These are phyloP conservation scores for Pelochelys cantorii DNA, from an alignment of 2,797 vertebrate species.

Conservation along the genomic window DNA sequence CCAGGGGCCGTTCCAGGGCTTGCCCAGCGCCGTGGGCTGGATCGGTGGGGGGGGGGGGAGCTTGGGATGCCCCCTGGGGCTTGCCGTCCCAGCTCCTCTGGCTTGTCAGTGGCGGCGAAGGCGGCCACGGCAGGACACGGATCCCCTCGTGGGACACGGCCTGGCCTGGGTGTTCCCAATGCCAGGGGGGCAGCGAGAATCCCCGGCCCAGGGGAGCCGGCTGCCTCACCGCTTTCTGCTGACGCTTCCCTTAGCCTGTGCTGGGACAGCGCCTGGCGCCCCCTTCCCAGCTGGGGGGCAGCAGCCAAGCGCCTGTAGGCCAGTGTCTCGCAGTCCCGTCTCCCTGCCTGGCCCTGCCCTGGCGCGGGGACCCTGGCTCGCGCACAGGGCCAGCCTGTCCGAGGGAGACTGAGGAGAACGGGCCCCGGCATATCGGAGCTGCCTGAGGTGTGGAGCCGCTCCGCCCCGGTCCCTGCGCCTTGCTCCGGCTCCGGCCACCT, in stretches of 20 bases:
- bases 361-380: no score
- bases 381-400: background rate
- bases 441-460: background rate
- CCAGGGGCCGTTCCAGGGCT: no score
- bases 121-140: background rate
- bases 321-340: background rate
- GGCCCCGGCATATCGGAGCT: background rate
- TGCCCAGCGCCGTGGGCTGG: no score
- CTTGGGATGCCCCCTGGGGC: background rate
- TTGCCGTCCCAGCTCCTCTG: background rate
- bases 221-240: background rate
- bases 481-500: background rate
- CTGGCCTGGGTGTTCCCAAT: no score
- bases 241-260: background rate
- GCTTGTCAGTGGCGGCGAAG: background rate
- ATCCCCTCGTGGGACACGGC: background rate
- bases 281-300: no score
- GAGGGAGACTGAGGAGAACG: background rate
- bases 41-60: no score
- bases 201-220: background rate
- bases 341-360: background rate
- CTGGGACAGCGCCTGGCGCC: background rate
- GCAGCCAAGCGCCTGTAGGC: background rate
- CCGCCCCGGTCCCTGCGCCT: background rate
- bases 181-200: no score